These are phyloP conservation scores for Dufourea novaeangliae DNA, from an alignment of 1,140 invertebrate genomes.

Conservation along the genomic window DNA sequence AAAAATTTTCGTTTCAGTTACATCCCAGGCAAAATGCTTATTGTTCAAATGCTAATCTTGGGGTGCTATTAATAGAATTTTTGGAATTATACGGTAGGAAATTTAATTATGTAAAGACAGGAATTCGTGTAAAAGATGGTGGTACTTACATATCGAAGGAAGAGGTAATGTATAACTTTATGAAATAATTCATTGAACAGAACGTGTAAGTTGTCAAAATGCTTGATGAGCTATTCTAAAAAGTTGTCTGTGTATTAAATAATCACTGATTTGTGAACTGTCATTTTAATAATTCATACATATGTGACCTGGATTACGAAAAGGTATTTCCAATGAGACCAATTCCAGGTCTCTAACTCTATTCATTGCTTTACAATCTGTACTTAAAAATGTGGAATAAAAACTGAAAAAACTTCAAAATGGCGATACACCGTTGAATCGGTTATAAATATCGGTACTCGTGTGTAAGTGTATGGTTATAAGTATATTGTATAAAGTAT, in stretches of 20 bases:
- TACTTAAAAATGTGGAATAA: too few species aligned
- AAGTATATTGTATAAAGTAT: not conserved
- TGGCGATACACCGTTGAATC: too few species aligned
- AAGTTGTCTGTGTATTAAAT: too few species aligned
- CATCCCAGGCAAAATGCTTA: constrained; percentile 87
- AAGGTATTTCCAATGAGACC: too few species aligned
- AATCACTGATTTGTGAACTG: not conserved
- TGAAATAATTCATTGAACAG: constrained; percentile 21
- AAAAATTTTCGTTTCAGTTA: constrained; percentile 81
- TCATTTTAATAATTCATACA: not conserved
- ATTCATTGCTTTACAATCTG: too few species aligned
- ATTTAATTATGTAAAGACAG: constrained; percentile 98
- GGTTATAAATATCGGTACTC: too few species aligned
- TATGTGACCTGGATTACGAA: too few species aligned
- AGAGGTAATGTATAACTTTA: constrained; percentile 83
- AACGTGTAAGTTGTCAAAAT: constrained; percentile 4
- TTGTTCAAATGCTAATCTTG: constrained; percentile 89
- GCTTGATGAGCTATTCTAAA: too few species aligned
- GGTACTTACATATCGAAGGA: constrained; percentile 97
- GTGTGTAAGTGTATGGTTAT: not conserved
- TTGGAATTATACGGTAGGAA: constrained; percentile 98
- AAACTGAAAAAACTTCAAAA: too few species aligned
- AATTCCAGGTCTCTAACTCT: too few species aligned
- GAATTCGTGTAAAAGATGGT: constrained; percentile 96
- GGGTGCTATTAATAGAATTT: constrained; percentile 97